Base-by-base conservation (phyloP, 1,140 invertebrate species). In the Atopsyche davidsoni region DNA sequence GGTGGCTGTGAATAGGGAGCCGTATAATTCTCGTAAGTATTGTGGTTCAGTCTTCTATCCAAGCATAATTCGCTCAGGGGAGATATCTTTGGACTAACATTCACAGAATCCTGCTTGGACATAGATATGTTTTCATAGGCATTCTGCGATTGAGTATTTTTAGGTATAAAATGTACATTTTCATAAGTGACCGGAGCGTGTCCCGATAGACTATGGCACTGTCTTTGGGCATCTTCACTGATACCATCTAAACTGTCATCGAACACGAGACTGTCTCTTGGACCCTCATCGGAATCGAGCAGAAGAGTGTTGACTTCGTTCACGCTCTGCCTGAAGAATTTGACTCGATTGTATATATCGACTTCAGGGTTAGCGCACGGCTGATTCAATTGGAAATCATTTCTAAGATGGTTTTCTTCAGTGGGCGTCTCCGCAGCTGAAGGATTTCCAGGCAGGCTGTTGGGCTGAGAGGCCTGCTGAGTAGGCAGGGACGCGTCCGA, bases 291-390 rank as follows among this genome's bases (percentile, higher is more conserved):
- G 2, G 63, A 64, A 36, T 72, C 68, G 23, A 76, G 63, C 17
- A 82, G 65, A 58, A 87, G 65, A 21, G 82, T 79, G 63, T 87
- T 87, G 0, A 87, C 81, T 66, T 87, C 83, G 44, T 85, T 78
- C 39, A 87, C 80, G 14, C 83, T 85, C 56, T 80, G 75, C 24
- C 79, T 74, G 50, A 86, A 82, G 57, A 84, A 79, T 58, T 85
- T 86, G 0, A 86, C 83, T 69, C 86, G 82, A 58, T 85, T 82
- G 59, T 87, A 87, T 0, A 87, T 79, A 24, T 75, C 78, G 38
- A 66, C 59, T 39, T 72, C 67, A 9, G 67, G 63, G 2, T 65
- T 59, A 43, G 17, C n/a, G 9, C n/a, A 34, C 3, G n/a, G 4
- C 11, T 40, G 38, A 14, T 42, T 39, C 3, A 7, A 22, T 1